Conservation (phyloP, 2,888 invertebrate species). For the Blera fallax region DNA sequence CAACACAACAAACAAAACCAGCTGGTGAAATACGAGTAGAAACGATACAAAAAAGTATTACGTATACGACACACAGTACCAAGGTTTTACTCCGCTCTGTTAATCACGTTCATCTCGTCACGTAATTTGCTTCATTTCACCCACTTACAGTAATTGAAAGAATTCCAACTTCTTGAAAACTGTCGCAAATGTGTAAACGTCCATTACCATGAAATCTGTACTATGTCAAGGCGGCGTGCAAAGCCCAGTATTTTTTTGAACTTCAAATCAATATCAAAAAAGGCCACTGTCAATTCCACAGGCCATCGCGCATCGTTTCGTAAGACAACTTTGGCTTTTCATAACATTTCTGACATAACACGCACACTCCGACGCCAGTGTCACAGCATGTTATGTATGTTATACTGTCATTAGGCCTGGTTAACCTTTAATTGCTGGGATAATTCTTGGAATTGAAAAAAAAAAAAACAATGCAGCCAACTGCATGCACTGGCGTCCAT, state of each 20-base stretch:
- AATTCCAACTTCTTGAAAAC: conserved; percentile 50
- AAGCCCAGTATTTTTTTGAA: conserved; percentile 21
- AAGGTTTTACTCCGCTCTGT: background rate
- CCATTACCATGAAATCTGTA: conserved; percentile 46
- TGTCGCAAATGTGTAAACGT: conserved; percentile 16
- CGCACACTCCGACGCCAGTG: background rate
- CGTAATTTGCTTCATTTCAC: conserved; percentile 11
- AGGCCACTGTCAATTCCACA: background rate
- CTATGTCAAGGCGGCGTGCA: conserved; percentile 41
- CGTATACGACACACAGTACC: conserved; percentile 8
- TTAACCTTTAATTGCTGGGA: background rate
- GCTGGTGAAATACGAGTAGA: background rate
- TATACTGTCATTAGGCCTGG: background rate
- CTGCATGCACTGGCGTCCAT: conserved; percentile 14
- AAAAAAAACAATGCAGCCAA: background rate
- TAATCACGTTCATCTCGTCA: conserved; percentile 14
- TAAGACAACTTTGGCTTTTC: conserved; percentile 10
- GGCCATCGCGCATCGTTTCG: conserved; percentile 2
- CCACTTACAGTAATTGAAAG: conserved; percentile 2
- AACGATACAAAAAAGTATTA: conserved; percentile 4
- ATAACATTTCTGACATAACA: conserved; percentile 33
- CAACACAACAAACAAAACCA: background rate
- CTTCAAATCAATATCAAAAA: conserved; percentile 5
- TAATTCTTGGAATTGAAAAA: background rate
- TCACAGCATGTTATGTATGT: background rate